phyloP scores from a whole-genome alignment of 2,797 vertebrate species.

The Paratrypauchen microcephalus region DNA sequence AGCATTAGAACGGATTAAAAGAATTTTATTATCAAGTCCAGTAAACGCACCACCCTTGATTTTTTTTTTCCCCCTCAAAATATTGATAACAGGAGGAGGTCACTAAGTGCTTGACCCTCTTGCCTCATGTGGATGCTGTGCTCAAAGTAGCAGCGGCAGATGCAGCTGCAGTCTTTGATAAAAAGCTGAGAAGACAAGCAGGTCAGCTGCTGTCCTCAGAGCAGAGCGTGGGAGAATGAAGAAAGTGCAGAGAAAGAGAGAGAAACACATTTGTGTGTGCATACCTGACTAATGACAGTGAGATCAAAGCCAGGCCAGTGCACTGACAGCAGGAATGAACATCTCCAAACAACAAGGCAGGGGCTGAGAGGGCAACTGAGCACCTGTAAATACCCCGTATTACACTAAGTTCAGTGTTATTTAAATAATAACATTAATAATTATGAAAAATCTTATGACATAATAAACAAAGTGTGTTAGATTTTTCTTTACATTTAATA shows the following conservation, averaged over 20 bases:
- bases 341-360: conserved; percentile 6
- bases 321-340: conserved; percentile 67
- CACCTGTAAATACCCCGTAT: conserved; percentile 26
- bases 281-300: conserved; percentile 82
- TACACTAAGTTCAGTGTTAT: background rate
- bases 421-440: too few relatives aligned
- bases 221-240: conserved; percentile 61
- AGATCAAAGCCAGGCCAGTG: conserved; percentile 74
- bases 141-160: conserved; percentile 38
- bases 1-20: background rate
- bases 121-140: conserved; percentile 52
- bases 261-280: conserved; percentile 55
- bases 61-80: conserved; percentile 1
- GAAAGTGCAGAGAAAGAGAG: conserved; percentile 41
- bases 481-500: background rate
- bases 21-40: background rate
- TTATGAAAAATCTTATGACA: too few relatives aligned
- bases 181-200: conserved; percentile 64
- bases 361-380: conserved; percentile 31
- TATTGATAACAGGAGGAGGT: background rate
- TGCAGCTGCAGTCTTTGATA: conserved; percentile 50
- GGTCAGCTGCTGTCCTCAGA: conserved; percentile 58
- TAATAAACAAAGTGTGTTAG: background rate
- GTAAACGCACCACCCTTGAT: background rate
- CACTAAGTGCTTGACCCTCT: conserved; percentile 31